phyloP scores from a whole-genome alignment of 2,113 vertebrate species.

The Athene cunicularia region DNA sequence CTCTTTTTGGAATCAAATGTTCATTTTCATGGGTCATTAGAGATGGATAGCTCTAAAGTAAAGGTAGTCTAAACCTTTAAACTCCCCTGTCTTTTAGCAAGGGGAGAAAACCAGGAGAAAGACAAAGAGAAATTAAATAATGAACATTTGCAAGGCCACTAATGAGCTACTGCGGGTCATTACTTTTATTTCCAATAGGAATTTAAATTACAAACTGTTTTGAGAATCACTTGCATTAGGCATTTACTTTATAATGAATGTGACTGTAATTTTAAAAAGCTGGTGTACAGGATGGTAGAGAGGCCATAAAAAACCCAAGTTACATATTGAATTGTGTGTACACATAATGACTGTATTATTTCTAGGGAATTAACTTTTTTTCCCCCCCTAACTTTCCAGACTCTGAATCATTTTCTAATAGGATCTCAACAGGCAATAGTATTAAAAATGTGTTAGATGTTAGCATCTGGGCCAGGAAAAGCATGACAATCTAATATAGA shows the following conservation, averaged over 20 bases:
- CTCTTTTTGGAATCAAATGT: neutral
- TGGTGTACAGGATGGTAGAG: slow-evolving; percentile 4
- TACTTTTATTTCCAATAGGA: slow-evolving; percentile 51
- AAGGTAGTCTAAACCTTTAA: slow-evolving; percentile 41
- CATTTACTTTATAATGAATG: slow-evolving; percentile 39
- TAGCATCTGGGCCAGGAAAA: slow-evolving; percentile 45
- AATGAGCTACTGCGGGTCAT: slow-evolving; percentile 18
- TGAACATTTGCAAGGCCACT: neutral
- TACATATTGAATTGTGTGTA: slow-evolving; percentile 35
- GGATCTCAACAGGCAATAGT: slow-evolving; percentile 25
- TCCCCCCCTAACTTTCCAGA: neutral
- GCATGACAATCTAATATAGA: slow-evolving; percentile 16
- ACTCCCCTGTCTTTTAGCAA: slow-evolving; percentile 6
- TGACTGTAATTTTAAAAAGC: slow-evolving; percentile 21
- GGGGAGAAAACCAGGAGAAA: neutral
- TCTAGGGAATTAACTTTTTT: slow-evolving; percentile 24
- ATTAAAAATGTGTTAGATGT: slow-evolving; percentile 47
- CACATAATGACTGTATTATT: slow-evolving; percentile 48
- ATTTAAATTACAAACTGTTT: slow-evolving; percentile 49
- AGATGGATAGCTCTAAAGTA: slow-evolving; percentile 19
- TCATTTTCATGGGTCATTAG: slow-evolving; percentile 27
- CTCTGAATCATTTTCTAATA: slow-evolving; percentile 58
- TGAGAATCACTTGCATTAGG: slow-evolving; percentile 24
- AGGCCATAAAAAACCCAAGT: slow-evolving; percentile 10
- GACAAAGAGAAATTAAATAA: slow-evolving; percentile 17